Evolutionary conservation across 2,888 invertebrate species (phyloP).

Genomic region (Catocala fraxini): DNA sequence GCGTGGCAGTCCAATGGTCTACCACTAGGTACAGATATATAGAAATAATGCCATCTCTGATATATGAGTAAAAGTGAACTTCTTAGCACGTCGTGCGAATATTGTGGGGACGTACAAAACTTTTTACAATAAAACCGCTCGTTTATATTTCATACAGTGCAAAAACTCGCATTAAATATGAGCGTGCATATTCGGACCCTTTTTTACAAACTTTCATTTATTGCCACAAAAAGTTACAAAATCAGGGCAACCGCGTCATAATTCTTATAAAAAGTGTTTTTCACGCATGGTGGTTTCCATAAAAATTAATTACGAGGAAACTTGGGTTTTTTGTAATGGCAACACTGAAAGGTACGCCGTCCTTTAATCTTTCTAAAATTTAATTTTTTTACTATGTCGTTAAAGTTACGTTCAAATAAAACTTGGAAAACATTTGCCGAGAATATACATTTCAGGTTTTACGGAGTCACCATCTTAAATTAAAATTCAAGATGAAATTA

Average conservation of each 20-base stretch:
- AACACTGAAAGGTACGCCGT: slow-evolving; percentile 27
- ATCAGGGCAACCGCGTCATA: slow-evolving; percentile 41
- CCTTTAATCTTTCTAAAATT: slow-evolving; percentile 36
- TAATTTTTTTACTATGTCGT: slow-evolving; percentile 31
- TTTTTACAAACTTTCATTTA: slow-evolving; percentile 47
- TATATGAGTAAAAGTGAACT: not conserved
- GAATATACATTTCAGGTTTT: slow-evolving; percentile 39
- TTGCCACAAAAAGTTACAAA: slow-evolving; percentile 47
- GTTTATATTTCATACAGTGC: slow-evolving; percentile 50
- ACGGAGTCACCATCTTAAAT: slow-evolving; percentile 25
- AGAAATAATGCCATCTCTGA: not conserved
- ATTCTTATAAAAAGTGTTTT: slow-evolving; percentile 44
- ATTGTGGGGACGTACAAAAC: slow-evolving; percentile 24
- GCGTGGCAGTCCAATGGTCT: too few relatives aligned
- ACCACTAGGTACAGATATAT: too few relatives aligned
- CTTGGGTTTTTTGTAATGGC: slow-evolving; percentile 44
- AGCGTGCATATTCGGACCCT: slow-evolving; percentile 46
- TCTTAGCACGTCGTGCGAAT: slow-evolving; percentile 18
- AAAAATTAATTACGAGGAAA: slow-evolving; percentile 48
- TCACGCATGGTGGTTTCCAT: slow-evolving; percentile 45
- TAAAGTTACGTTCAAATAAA: slow-evolving; percentile 38
- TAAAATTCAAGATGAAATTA: slow-evolving; percentile 34
- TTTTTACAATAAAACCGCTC: slow-evolving; percentile 46
- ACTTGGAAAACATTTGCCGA: slow-evolving; percentile 34
- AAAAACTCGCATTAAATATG: slow-evolving; percentile 49